Evolutionary conservation across 1,140 invertebrate species (phyloP), one percentile per base, ranked within the genome.

Genomic region (Lasaia peninsularis): DNA sequence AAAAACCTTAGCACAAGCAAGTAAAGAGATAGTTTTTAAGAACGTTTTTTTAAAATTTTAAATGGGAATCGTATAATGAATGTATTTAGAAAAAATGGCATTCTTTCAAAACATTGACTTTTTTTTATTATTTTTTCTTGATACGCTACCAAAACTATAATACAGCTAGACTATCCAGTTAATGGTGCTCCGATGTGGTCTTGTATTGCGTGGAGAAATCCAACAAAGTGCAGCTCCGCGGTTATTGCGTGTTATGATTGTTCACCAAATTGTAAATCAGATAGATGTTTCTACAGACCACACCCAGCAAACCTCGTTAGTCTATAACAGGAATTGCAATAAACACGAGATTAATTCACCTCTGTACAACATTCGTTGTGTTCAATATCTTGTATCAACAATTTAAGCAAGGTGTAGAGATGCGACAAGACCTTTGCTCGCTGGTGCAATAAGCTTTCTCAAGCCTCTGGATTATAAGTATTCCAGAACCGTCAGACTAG

Each of bases 151-250:
- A 48, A 48, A 48, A 48, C n/a, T n/a, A n/a, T n/a, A 6, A 18
- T 16, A 20, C 10, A 8, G 20, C 40, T 48, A 21, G 11, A 48
- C 40, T 48, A 48, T 48, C 40, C 40, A 20, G 4, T 5, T 48
- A 48, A 48, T 48, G 40, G 18, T 56, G 12, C 21, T 49, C 49
- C 54, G 58, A 40, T 52, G 58, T 48, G 53, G 55, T 56, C 31
- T 55, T 56, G 59, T 56, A 58, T 57, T 58, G 63, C 63, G 59
- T 58, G 44, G 63, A 44, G 65, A 67, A 63, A 67, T 67, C 65
- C 55, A 40, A 58, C 58, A 55, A 44, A 61, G 58, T 51, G 44
- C 40, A 24, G 31, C 51, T 48, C 48, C 24, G 50, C 56, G 37
- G 60, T 64, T 63, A 60, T 60, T 69, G 53, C 53, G 53, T 55